Evolutionary conservation across 37 sponge, comb jelly and placozoan species (phyloP), one percentile per base, ranked within the genome.

Genomic region (Ianthella basta): DNA sequence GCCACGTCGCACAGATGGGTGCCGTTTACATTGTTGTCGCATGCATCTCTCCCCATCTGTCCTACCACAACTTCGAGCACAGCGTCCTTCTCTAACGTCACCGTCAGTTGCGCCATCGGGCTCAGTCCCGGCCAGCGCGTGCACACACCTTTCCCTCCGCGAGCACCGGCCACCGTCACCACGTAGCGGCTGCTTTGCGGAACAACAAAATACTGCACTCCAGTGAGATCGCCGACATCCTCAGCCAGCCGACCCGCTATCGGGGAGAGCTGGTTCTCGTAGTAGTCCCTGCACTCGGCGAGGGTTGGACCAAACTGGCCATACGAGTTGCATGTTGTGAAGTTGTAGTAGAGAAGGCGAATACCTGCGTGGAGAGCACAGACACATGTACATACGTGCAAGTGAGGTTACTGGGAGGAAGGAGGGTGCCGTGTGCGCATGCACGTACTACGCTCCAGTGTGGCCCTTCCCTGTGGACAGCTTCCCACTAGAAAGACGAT

Each of bases 91-190:
- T 63, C 23, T 21, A 91, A n/a, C 8, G 50, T 3, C 19, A 87
- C 35, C n/a, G 18, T 61, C 18, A 16, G 38, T 24, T n/a, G 78
- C 35, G 59, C 23, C 20, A 87, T 44, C 12, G 60, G 56, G 24
- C 91, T 87, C 15, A 21, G 18, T 15, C 88, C 88, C 20, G 35
- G 59, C 54, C 25, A n/a, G 25, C 38, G 56, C 27, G 59, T 87
- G 38, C 91, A 91, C 53, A 91, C 21, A 20, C 91, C 91, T 6
- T 44, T 40, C 15, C 91, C 91, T 50, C 91, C 91, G 1, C 83
- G 20, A 27, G 87, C 91, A 0, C 91, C 91, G 2, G 91, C 87
- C n/a, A 84, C 72, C 3, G 91, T 91, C 0, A 91, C 59, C 60
- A 80, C 84, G 82, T 91, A 91, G 3, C 41, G 35, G 24, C 80